phyloP scores from a whole-genome alignment of 2,888 invertebrate genomes.

The Sialis lutaria region DNA sequence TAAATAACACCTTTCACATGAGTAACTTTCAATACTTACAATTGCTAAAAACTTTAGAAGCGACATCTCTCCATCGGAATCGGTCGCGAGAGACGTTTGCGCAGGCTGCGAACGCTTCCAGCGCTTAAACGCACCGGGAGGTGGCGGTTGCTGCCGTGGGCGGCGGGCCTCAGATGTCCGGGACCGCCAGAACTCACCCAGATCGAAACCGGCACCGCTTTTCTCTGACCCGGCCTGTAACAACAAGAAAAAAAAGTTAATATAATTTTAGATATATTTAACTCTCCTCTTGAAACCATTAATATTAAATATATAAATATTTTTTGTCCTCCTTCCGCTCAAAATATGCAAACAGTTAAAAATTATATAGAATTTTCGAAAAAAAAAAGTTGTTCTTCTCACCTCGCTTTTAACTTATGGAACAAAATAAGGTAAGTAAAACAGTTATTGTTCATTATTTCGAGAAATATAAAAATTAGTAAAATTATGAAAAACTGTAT shows the following conservation, averaged over 20 bases:
- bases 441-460: no score
- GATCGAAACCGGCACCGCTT: conserved; percentile 23
- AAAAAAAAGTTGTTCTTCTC: no score
- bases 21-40: conserved; percentile 37
- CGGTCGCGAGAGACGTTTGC: conserved; percentile 10
- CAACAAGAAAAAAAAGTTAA: conserved; percentile 10
- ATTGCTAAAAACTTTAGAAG: conserved; percentile 59
- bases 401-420: no score
- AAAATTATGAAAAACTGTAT: no score
- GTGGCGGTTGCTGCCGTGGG: not conserved
- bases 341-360: no score
- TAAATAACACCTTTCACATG: no score
- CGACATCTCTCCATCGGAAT: conserved; percentile 27
- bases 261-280: conserved; percentile 6
- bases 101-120: conserved; percentile 12
- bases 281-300: not conserved
- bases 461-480: no score
- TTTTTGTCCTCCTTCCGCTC: no score
- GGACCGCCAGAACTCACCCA: conserved; percentile 22
- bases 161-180: conserved; percentile 9
- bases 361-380: no score
- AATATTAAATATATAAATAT: not conserved
- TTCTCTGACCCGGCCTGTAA: conserved; percentile 18
- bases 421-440: no score
- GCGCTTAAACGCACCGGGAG: conserved; percentile 20